A percentile compares a stretch with the other conserved stretches of the same genome.
Evolutionary conservation across 2,113 vertebrate genomes (phyloP).

Genomic region (Tachycineta bicolor): DNA sequence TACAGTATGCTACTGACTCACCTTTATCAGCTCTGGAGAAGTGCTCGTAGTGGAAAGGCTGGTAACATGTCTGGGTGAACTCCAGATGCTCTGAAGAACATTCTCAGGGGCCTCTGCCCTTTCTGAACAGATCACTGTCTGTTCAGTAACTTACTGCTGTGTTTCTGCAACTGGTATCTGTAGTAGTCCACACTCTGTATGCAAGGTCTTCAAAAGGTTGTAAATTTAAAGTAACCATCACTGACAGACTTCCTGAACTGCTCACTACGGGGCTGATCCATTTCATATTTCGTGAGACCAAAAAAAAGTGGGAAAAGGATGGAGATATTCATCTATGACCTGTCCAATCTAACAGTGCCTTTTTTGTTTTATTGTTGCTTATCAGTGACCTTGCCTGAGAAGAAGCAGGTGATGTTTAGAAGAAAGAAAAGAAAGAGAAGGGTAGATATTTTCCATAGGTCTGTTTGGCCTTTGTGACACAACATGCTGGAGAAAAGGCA

Average conservation of each 20-base stretch:
- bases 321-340: neutral
- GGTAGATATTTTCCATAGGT: neutral
- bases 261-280: neutral
- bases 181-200: neutral
- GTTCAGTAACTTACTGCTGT: neutral
- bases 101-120: neutral
- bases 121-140: neutral
- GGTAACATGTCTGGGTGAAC: neutral
- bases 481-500: neutral
- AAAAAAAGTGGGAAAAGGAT: neutral
- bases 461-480: neutral
- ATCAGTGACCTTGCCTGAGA: constrained; percentile 13
- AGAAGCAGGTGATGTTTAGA: constrained; percentile 27
- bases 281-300: neutral
- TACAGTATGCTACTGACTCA: neutral
- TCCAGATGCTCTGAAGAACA: neutral
- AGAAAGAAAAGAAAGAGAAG: constrained; percentile 39
- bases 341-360: neutral
- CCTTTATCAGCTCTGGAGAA: neutral
- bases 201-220: neutral
- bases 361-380: constrained; percentile 48
- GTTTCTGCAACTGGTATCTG: neutral
- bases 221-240: neutral
- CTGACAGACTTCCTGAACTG: neutral
- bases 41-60: neutral